Conservation (phyloP, 2,113 vertebrate genomes). For the Lampris incognitus region DNA sequence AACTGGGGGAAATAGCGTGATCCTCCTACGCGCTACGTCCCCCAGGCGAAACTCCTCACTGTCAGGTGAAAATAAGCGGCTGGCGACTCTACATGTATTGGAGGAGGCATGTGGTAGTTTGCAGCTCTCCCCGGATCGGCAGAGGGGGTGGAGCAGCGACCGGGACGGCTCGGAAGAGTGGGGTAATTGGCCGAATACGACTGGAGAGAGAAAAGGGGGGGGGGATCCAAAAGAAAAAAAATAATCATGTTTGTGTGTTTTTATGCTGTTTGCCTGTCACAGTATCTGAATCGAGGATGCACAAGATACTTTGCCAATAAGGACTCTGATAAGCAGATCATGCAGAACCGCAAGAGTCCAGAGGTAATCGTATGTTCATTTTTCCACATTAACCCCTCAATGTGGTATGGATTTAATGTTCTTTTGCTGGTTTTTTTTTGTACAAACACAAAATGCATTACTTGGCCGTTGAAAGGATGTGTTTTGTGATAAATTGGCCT, state of each 20-base stretch:
- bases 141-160: too few relatives aligned
- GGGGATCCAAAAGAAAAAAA: neutral
- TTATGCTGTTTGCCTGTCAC: constrained; percentile 53
- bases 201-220: too few relatives aligned
- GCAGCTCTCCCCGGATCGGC: too few relatives aligned
- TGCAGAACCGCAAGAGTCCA: constrained; percentile 94
- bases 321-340: constrained; percentile 95
- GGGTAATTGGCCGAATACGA: too few relatives aligned
- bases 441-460: too few relatives aligned
- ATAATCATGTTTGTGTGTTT: constrained; percentile 32
- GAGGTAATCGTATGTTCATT: constrained; percentile 85
- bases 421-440: neutral
- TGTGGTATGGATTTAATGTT: neutral
- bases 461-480: neutral
- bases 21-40: too few relatives aligned
- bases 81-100: too few relatives aligned
- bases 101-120: too few relatives aligned
- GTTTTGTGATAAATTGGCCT: neutral
- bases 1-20: too few relatives aligned
- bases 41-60: too few relatives aligned
- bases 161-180: too few relatives aligned
- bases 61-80: too few relatives aligned
- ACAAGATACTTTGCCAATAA: constrained; percentile 95
- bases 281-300: constrained; percentile 98
- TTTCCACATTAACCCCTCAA: neutral